Percentiles rank a stretch among this genome's conserved stretches.
Evolutionary conservation across 2,113 vertebrate genomes (phyloP).

Genomic region (Neotoma lepida): DNA sequence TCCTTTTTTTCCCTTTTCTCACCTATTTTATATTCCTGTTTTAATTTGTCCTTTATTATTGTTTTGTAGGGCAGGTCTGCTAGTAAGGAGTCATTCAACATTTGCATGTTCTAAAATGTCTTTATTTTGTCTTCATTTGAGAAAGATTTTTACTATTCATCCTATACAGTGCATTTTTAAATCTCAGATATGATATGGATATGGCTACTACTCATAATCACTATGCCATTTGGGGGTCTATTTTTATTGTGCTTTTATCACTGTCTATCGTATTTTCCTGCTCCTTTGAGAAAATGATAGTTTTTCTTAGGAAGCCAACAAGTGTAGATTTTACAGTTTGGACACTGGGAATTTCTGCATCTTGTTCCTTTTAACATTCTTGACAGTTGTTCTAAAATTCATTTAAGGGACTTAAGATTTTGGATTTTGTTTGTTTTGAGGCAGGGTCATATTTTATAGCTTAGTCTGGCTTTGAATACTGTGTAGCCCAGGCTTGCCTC

Average conservation of each 20-base stretch:
- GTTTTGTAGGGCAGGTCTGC: not conserved
- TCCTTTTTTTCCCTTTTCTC: not conserved
- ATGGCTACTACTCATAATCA: not conserved
- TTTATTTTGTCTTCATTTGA: not conserved
- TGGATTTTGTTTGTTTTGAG: not conserved
- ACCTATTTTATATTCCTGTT: not conserved
- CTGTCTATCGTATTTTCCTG: not conserved
- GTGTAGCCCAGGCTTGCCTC: not conserved
- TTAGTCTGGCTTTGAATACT: not conserved
- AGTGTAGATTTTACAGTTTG: not conserved
- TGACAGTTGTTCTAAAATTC: not conserved
- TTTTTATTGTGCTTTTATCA: slow-evolving; percentile 34
- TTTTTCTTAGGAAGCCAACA: not conserved
- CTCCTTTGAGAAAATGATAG: not conserved
- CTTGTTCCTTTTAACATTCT: not conserved
- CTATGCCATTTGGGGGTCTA: not conserved
- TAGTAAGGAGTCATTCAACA: too few relatives aligned
- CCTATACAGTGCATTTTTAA: not conserved
- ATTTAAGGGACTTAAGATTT: not conserved
- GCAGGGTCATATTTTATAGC: not conserved
- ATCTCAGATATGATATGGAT: not conserved
- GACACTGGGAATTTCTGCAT: not conserved
- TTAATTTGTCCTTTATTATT: not conserved
- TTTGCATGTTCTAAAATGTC: not conserved
- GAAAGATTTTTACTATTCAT: not conserved